Conservation (phyloP, 2,113 vertebrate species). For the Buteo buteo region DNA sequence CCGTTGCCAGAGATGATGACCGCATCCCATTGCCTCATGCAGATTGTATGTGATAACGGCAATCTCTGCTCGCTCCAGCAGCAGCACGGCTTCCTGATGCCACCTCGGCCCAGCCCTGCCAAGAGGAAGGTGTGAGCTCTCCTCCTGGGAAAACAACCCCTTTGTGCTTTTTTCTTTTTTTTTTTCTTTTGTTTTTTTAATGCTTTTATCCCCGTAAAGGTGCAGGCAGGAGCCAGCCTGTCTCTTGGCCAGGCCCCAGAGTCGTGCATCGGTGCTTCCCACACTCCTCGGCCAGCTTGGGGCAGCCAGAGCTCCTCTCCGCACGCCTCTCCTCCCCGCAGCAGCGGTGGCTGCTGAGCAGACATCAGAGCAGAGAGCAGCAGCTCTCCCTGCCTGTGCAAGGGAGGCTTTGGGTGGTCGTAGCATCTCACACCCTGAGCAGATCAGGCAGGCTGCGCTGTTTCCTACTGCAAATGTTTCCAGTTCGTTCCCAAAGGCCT, state of each 20-base stretch:
- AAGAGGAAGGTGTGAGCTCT: neutral
- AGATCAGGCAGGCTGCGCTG: neutral
- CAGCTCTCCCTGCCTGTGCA: neutral
- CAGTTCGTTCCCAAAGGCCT: rapidly evolving
- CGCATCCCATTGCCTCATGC: neutral
- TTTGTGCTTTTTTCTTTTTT: neutral
- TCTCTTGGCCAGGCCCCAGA: neutral
- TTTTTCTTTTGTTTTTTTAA: neutral
- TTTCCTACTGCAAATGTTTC: neutral
- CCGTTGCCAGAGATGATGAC: neutral
- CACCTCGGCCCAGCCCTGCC: neutral
- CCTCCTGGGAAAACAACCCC: neutral
- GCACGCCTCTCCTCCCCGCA: neutral
- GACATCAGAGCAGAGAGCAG: neutral
- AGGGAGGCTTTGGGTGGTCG: neutral
- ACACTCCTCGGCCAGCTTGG: rapidly evolving
- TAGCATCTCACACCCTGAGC: neutral
- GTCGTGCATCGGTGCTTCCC: neutral
- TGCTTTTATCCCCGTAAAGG: neutral
- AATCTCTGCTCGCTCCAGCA: neutral
- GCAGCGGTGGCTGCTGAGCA: neutral
- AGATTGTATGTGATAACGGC: neutral
- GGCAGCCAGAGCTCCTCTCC: neutral
- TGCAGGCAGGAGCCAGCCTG: neutral
- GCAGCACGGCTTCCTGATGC: neutral